phyloP scores from a whole-genome alignment of 2,797 vertebrate genomes.

The Allobates femoralis region DNA sequence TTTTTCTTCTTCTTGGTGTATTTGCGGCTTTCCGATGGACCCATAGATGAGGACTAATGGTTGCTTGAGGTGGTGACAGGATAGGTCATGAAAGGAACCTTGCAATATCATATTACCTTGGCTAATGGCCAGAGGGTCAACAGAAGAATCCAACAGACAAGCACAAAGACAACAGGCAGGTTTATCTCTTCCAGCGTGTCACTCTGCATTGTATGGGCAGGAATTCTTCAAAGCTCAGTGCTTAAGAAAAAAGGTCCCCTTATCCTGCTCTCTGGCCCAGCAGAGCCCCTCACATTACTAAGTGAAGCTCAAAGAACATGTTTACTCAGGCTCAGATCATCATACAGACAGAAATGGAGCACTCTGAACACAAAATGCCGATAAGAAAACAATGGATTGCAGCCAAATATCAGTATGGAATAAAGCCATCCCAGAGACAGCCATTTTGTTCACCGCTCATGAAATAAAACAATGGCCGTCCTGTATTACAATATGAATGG shows the following conservation, averaged over 20 bases:
- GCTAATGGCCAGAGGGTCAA: slow-evolving; percentile 80
- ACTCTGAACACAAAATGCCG: slow-evolving; percentile 9
- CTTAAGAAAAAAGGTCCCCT: slow-evolving; percentile 56
- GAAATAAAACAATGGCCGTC: not conserved
- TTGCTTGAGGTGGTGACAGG: slow-evolving; percentile 78
- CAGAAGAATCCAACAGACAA: slow-evolving; percentile 68
- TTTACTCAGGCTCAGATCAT: slow-evolving; percentile 38
- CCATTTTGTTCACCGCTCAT: not conserved
- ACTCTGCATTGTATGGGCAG: slow-evolving; percentile 65
- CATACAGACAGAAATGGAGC: slow-evolving; percentile 31
- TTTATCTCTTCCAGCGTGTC: slow-evolving; percentile 77
- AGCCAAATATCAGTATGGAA: slow-evolving; percentile 5
- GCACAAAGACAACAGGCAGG: slow-evolving; percentile 68
- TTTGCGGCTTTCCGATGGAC: slow-evolving; percentile 59
- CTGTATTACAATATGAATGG: slow-evolving; percentile 1
- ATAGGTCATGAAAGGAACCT: slow-evolving; percentile 74
- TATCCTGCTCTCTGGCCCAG: slow-evolving; percentile 30
- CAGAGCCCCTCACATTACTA: slow-evolving; percentile 33
- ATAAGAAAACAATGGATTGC: slow-evolving; percentile 22
- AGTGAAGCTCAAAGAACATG: slow-evolving; percentile 40
- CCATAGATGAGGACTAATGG: slow-evolving; percentile 79
- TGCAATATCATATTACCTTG: slow-evolving; percentile 82
- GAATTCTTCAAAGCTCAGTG: slow-evolving; percentile 62
- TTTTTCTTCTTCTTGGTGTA: slow-evolving; percentile 74
- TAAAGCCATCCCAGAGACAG: not conserved